Percentiles rank a stretch among this genome's conserved stretches.
These are phyloP conservation scores for Acanthurus leucopareius DNA, from an alignment of 2,797 vertebrate species.

Conservation along the genomic window DNA sequence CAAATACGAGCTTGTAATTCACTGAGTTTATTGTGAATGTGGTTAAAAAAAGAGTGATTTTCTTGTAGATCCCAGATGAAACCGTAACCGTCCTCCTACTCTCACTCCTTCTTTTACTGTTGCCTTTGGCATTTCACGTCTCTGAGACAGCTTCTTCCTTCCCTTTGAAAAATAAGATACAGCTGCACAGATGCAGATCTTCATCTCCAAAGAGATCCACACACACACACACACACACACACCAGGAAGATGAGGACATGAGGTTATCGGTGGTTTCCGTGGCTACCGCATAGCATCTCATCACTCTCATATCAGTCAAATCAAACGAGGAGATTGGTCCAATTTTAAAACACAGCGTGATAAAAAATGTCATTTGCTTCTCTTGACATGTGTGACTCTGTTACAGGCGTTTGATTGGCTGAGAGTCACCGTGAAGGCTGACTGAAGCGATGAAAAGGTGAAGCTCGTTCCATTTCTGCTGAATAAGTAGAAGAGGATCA, in stretches of 20 bases:
- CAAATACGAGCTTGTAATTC: neutral
- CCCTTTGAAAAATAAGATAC: conserved; percentile 21
- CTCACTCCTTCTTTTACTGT: neutral
- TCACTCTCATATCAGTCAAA: neutral
- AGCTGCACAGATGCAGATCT: neutral
- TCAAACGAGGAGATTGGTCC: neutral
- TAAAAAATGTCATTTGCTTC: neutral
- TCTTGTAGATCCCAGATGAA: conserved; percentile 11
- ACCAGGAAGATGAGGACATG: neutral
- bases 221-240: neutral
- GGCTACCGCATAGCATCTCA: neutral
- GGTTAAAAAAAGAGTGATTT: neutral
- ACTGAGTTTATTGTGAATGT: neutral
- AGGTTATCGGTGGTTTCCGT: too few relatives aligned
- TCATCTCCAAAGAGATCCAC: neutral
- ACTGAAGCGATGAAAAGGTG: conserved; percentile 30
- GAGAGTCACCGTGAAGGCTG: neutral
- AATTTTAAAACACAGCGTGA: neutral
- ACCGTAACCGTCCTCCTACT: neutral
- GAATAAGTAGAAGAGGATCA: conserved; percentile 5
- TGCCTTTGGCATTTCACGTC: conserved; percentile 15
- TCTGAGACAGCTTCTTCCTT: conserved; percentile 12
- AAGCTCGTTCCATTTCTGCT: conserved; percentile 31
- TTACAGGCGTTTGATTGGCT: neutral
- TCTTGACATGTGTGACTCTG: neutral